Evolutionary conservation across 2,113 vertebrate genomes (phyloP).

Genomic region (Chaetura pelagica): DNA sequence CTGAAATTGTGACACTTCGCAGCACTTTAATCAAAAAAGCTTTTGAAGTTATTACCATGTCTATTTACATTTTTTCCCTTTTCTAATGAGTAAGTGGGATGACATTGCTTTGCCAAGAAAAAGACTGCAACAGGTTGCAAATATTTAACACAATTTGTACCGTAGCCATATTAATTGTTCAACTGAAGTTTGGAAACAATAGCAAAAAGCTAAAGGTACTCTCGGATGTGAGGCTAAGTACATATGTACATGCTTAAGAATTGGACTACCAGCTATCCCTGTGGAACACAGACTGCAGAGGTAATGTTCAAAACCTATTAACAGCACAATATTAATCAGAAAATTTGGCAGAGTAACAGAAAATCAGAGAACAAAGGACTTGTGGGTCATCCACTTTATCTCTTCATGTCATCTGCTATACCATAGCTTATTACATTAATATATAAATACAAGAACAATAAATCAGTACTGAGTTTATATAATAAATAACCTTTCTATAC

Average conservation of each 20-base stretch:
- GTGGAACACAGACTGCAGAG: not conserved
- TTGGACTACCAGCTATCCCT: not conserved
- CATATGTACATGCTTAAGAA: not conserved
- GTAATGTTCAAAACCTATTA: not conserved
- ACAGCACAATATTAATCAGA: not conserved
- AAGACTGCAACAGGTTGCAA: not conserved
- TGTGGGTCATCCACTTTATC: not conserved
- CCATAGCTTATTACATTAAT: not conserved
- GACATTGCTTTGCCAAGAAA: not conserved
- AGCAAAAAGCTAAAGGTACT: not conserved
- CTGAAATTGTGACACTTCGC: not conserved
- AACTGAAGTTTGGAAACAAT: not conserved
- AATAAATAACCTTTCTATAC: conserved; percentile 15
- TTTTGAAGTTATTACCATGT: not conserved
- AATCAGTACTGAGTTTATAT: not conserved
- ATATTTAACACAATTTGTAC: not conserved
- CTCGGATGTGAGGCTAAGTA: not conserved
- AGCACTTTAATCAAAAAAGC: not conserved
- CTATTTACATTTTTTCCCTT: not conserved
- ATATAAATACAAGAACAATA: not conserved
- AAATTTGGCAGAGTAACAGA: not conserved
- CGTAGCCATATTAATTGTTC: not conserved
- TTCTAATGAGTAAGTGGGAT: not conserved
- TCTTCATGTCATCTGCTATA: not conserved
- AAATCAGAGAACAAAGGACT: not conserved